Evolutionary conservation across 2,797 vertebrate genomes (phyloP).

Genomic region (Oryzias sinensis): DNA sequence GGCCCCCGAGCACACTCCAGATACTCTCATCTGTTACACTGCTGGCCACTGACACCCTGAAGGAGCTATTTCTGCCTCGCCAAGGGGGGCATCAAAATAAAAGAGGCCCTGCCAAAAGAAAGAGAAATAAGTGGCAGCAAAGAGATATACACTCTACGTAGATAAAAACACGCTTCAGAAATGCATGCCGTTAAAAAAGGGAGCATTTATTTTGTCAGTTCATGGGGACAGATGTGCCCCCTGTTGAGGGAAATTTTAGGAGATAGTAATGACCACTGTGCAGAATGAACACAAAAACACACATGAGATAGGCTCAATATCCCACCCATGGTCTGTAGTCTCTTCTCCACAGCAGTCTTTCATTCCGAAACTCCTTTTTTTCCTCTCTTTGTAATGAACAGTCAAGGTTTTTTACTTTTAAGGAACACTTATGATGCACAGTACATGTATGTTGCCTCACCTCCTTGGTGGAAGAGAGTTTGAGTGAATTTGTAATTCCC

Average conservation of each 20-base stretch:
- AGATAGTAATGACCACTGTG: no score
- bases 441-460: slow-evolving; percentile 57
- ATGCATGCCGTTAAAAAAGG: slow-evolving; percentile 20
- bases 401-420: slow-evolving; percentile 70
- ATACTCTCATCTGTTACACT: slow-evolving; percentile 74
- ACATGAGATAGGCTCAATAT: slow-evolving; percentile 70
- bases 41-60: slow-evolving; percentile 65
- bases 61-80: slow-evolving; percentile 65
- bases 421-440: slow-evolving; percentile 61
- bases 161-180: slow-evolving; percentile 25
- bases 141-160: slow-evolving; percentile 25
- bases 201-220: slow-evolving; percentile 34
- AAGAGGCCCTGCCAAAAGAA: slow-evolving; percentile 56
- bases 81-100: slow-evolving; percentile 67
- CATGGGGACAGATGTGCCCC: slow-evolving; percentile 1
- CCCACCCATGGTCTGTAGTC: slow-evolving; percentile 42
- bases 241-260: neutral
- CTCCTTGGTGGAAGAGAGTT: slow-evolving; percentile 50
- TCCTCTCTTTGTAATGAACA: slow-evolving; percentile 51
- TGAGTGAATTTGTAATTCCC: slow-evolving; percentile 67
- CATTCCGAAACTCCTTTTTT: slow-evolving; percentile 24
- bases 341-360: slow-evolving; percentile 29
- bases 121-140: slow-evolving; percentile 27
- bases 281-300: slow-evolving; percentile 36
- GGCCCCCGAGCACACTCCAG: slow-evolving; percentile 65